Evolutionary conservation across 2,113 vertebrate species (phyloP), one percentile per base, ranked within the genome.

Genomic region (Sisor rabdophorus): DNA sequence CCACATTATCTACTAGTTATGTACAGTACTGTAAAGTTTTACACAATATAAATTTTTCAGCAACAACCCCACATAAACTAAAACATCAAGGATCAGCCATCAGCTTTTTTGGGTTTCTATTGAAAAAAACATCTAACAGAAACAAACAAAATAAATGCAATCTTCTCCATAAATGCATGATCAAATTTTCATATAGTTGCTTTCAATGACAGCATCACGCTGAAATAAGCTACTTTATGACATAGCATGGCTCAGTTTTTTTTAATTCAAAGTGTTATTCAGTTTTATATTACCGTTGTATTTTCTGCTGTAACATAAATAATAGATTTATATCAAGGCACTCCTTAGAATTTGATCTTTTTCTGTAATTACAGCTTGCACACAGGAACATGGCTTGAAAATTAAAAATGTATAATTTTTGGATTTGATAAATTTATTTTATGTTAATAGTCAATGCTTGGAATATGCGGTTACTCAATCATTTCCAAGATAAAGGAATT

Each of bases 141-240:
- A 48, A 9, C 65, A 69, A 7, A 69, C 47, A 20, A 69, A 69
- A n/a, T n/a, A n/a, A n/a, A n/a, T n/a, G n/a, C n/a, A n/a, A 69
- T 69, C 65, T 52, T 69, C 52, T 69, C 65, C 47, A 52, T 11
- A 11, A 30, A 52, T 52, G 28, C 47, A 52, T 28, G 47, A 10
- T 6, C 0, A 52, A 50, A 19, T 3, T 4, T 19, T 52, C 6
- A 52, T 52, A 52, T 19, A 50, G 20, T 19, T 50, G 64, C 40
- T 67, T 67, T 11, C 17, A 48, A 48, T 26, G 44, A 17, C 44
- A 68, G 24, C 44, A 26, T 48, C 11, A 10, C 28, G 16, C 17
- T 52, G 11, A 69, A 50, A 30, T 20, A 11, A 20, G 47, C 47
- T 28, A 52, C 47, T 52, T 52, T 69, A 26, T 48, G 48, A 47